Percentiles rank a stretch among this genome's conserved stretches.
Evolutionary conservation across 2,113 vertebrate species (phyloP).

Genomic region (Paedocypris sp.): DNA sequence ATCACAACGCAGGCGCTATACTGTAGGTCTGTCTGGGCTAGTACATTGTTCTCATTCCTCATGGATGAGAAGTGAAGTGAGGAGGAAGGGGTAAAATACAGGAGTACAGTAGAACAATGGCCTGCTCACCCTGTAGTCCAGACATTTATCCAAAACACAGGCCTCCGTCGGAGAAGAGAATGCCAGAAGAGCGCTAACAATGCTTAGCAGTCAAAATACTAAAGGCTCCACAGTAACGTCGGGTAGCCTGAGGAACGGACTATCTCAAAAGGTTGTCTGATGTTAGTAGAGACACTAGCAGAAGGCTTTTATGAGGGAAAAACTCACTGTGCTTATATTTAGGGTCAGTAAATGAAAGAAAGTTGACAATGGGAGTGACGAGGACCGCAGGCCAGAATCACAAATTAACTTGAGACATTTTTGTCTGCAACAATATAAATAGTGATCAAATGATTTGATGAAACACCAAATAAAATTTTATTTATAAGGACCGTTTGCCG

Average conservation of each 20-base stretch:
- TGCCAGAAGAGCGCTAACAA: conserved; percentile 15
- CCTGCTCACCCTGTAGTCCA: conserved; percentile 6
- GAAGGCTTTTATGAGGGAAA: too few relatives aligned
- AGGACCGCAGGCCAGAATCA: too few relatives aligned
- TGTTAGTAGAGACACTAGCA: too few relatives aligned
- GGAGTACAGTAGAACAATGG: conserved; percentile 26
- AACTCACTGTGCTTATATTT: too few relatives aligned
- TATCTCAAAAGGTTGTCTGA: neutral
- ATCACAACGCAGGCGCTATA: neutral
- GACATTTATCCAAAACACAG: conserved; percentile 25
- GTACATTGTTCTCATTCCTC: conserved; percentile 30
- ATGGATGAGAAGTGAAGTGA: conserved; percentile 20
- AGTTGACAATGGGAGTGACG: too few relatives aligned
- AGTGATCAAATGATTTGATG: too few relatives aligned
- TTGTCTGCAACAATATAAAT: too few relatives aligned
- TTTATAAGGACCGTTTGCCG: too few relatives aligned
- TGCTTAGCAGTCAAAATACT: conserved; percentile 24
- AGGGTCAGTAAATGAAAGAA: too few relatives aligned
- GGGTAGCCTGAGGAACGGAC: neutral
- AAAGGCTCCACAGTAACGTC: neutral
- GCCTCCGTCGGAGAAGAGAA: neutral
- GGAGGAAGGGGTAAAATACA: neutral
- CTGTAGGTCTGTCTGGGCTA: neutral
- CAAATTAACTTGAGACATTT: too few relatives aligned
- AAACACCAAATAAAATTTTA: too few relatives aligned